These are phyloP conservation scores for Polypterus senegalus DNA, from an alignment of 2,113 vertebrate genomes.

Conservation along the genomic window DNA sequence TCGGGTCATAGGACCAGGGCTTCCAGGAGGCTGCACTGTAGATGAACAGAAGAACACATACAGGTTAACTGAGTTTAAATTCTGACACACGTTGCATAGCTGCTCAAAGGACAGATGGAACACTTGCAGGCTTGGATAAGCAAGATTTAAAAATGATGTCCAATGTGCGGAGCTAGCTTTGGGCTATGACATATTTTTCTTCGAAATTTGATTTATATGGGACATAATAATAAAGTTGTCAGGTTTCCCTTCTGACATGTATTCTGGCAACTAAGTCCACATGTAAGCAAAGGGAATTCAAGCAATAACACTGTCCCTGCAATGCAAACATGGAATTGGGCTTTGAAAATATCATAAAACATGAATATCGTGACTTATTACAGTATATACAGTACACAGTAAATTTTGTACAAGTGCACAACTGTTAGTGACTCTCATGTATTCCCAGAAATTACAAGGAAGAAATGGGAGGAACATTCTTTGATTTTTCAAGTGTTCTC, in stretches of 20 bases:
- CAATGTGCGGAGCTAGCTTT: slow-evolving; percentile 37
- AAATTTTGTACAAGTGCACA: no score
- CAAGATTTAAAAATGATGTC: slow-evolving; percentile 35
- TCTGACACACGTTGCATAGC: slow-evolving; percentile 13
- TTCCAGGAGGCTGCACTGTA: slow-evolving; percentile 73
- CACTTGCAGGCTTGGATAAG: slow-evolving; percentile 41
- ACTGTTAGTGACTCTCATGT: no score
- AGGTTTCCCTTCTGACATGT: slow-evolving; percentile 19
- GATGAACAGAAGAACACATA: slow-evolving; percentile 13
- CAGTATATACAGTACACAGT: no score
- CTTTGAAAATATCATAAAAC: no score
- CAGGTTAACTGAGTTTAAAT: slow-evolving; percentile 7
- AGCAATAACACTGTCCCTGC: no score
- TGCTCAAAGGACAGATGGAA: slow-evolving; percentile 35
- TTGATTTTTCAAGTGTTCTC: slow-evolving; percentile 25
- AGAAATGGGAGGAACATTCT: neutral
- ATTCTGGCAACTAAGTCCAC: no score
- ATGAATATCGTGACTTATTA: no score
- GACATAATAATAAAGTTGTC: slow-evolving; percentile 41
- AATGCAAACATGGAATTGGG: no score
- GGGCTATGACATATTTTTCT: slow-evolving; percentile 23
- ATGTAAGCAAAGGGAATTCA: no score
- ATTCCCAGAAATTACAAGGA: neutral
- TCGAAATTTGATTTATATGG: slow-evolving; percentile 33
- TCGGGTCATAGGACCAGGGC: slow-evolving; percentile 75